Conservation (phyloP, 2,888 invertebrate genomes). For the Odontocerum albicorne region DNA sequence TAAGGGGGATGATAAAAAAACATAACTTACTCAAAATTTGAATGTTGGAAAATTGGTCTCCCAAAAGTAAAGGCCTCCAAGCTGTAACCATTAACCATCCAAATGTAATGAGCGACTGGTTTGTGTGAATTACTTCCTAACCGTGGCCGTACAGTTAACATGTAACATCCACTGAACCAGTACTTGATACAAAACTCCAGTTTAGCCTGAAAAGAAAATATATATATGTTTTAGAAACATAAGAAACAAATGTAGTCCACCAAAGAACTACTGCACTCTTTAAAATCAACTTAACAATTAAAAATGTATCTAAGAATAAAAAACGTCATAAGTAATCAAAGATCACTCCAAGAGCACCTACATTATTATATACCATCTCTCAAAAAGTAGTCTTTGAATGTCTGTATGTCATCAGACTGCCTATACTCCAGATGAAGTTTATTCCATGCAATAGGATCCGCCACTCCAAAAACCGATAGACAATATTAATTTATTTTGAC, state of each 20-base stretch:
- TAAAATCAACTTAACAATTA: too few relatives aligned
- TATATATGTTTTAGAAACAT: neutral
- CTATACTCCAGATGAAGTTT: too few relatives aligned
- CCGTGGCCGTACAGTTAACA: slow-evolving; percentile 4
- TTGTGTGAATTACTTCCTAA: slow-evolving; percentile 5
- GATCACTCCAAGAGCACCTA: too few relatives aligned
- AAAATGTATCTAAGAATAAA: too few relatives aligned
- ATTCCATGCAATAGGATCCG: too few relatives aligned
- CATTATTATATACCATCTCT: too few relatives aligned
- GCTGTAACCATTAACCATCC: slow-evolving; percentile 18
- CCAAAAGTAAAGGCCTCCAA: slow-evolving; percentile 6
- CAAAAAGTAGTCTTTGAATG: too few relatives aligned
- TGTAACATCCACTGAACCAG: slow-evolving; percentile 20
- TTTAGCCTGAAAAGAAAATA: slow-evolving; percentile 15
- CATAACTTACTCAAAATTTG: slow-evolving; percentile 13
- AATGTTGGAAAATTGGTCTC: slow-evolving; percentile 4
- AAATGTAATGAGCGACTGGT: slow-evolving; percentile 10
- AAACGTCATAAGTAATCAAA: too few relatives aligned
- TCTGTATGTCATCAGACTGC: too few relatives aligned
- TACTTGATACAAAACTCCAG: slow-evolving; percentile 16
- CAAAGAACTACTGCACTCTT: neutral
- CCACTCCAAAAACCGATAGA: too few relatives aligned
- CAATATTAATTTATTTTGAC: too few relatives aligned
- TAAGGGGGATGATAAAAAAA: too few relatives aligned
- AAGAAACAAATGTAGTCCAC: neutral